phyloP scores from a whole-genome alignment of 30 jellyfish, hydroid and myxozoan species.

The Pelagia noctiluca region DNA sequence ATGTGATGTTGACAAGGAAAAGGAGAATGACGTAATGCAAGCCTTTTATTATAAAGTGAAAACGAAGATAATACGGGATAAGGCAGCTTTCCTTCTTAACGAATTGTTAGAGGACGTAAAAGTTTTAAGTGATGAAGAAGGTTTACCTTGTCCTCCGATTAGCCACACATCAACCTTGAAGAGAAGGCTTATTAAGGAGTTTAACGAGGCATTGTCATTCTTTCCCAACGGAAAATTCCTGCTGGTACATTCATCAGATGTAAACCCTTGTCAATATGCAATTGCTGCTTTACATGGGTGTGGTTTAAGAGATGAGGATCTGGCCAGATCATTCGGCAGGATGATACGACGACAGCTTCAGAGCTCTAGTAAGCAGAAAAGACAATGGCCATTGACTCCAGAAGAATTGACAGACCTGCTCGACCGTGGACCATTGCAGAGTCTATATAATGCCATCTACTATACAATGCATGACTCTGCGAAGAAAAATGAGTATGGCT shows the following conservation, averaged over 20 bases:
- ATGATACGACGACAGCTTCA: conserved; percentile 51
- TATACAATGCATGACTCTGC: conserved; percentile 42
- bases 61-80: conserved; percentile 16
- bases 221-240: conserved; percentile 36
- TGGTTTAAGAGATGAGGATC: conserved; percentile 50
- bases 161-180: conserved; percentile 16
- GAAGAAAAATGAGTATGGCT: conserved; percentile 47
- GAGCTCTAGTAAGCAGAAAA: not conserved
- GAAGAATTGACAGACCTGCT: conserved; percentile 43
- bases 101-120: conserved; percentile 10
- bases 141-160: conserved; percentile 14
- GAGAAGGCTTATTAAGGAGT: conserved; percentile 8
- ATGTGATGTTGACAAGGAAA: too few species aligned
- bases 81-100: conserved; percentile 21
- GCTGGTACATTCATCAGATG: conserved; percentile 47
- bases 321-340: conserved; percentile 48
- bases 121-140: conserved; percentile 32
- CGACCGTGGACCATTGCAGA: conserved; percentile 46
- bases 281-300: conserved; percentile 54
- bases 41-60: not conserved
- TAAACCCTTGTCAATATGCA: conserved; percentile 37
- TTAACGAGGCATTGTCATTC: conserved; percentile 17
- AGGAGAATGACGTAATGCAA: too few species aligned
- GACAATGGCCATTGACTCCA: conserved; percentile 56
- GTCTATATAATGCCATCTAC: conserved; percentile 39